Base-by-base conservation (phyloP, 2,888 invertebrate genomes). In the Acanthococcus lagerstroemiae region DNA sequence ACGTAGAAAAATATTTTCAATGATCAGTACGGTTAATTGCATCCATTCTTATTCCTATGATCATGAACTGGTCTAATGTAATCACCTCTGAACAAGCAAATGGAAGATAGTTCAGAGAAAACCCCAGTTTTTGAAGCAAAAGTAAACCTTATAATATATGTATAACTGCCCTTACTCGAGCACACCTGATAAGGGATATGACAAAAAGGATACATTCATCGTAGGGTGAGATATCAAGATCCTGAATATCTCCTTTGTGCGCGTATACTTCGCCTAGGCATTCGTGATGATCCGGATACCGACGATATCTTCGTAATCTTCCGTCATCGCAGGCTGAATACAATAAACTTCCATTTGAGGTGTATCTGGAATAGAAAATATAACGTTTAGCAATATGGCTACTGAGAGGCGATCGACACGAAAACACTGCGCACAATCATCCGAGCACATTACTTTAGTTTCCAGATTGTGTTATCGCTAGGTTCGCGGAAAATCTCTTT, bases 161-260 rank as follows among this genome's bases (percentile, higher is more conserved):
- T 30, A 12, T 30, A 30, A 30, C 12, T 12, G n/a, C n/a, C n/a
- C n/a, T n/a, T n/a, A n/a, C n/a, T n/a, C n/a, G n/a, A n/a, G n/a
- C n/a, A n/a, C n/a, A n/a, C n/a, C n/a, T n/a, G n/a, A n/a, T n/a
- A n/a, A n/a, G n/a, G n/a, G 37, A 37, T 37, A 37, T 3, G 5
- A 52, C 15, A 15, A 68, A 72, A 76, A 78, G 77, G 77, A 77
- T 78, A 78, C 78, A 79, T 73, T 79, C 79, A 73, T 79, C 78
- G 70, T 78, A 79, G 0, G 78, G 76, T 12, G 79, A 79, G 67
- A 79, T 76, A 71, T 79, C 79, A 69, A 79, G 73, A 68, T 79
- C 79, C 69, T 77, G 76, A 67, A 79, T 76, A 69, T 79, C 78
- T 9, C 75, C 76, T 70, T 76, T 76, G 70, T 79, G 79, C 4